phyloP scores from a whole-genome alignment of 2,888 invertebrate genomes.

The Sthenelais limicola region DNA sequence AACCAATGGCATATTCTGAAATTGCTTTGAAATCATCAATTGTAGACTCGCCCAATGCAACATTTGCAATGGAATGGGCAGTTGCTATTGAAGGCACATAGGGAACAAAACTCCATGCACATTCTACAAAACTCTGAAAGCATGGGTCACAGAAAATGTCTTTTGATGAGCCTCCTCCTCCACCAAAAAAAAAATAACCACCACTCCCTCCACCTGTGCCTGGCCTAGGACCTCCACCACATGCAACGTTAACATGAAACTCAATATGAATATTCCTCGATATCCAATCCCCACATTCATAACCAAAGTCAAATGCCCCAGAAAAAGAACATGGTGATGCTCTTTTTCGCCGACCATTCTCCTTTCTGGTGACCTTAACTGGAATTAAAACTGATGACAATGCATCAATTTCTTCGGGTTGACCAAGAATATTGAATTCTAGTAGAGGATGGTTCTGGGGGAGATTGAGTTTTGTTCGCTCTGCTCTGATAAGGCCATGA shows the following conservation, averaged over 20 bases:
- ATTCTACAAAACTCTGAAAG: not conserved
- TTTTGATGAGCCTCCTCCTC: not conserved
- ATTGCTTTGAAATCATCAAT: not conserved
- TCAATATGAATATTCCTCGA: not conserved
- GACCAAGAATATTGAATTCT: conserved; percentile 50
- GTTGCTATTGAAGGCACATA: not conserved
- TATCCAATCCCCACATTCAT: conserved; percentile 21
- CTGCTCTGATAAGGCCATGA: conserved; percentile 57
- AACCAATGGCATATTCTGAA: not conserved
- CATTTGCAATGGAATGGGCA: not conserved
- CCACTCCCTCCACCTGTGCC: not conserved
- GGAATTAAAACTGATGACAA: conserved; percentile 43
- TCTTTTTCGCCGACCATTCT: not conserved
- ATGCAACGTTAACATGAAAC: not conserved
- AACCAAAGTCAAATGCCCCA: not conserved
- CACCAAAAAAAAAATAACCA: too few relatives aligned
- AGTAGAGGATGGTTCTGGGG: conserved; percentile 54
- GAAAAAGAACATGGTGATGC: not conserved
- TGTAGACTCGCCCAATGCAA: not conserved
- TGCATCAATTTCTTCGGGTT: conserved; percentile 48
- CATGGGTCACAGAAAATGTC: conserved; percentile 6
- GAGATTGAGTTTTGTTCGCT: conserved; percentile 51
- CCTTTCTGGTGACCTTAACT: conserved; percentile 5
- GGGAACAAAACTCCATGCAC: not conserved
- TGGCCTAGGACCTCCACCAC: not conserved